Base-by-base conservation (phyloP, 2,888 invertebrate species). In the Tachina lurida region DNA sequence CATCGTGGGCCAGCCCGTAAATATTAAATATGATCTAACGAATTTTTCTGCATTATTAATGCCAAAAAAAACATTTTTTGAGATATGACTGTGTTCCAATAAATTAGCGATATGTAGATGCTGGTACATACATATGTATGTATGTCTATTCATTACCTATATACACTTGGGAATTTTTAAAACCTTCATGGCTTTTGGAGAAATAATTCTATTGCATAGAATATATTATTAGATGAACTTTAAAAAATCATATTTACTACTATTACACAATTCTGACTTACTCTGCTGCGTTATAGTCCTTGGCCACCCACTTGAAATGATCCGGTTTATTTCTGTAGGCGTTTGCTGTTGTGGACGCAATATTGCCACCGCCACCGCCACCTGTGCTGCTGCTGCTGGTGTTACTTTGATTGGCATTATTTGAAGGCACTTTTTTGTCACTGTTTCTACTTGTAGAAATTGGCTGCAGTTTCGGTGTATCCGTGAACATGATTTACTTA, bases 381-480 rank as follows among this genome's bases (percentile, higher is more conserved):
- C 31, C 31, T 31, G 31, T 70, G 67, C 15, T 67, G 68, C 13
- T 77, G 19, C 19, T 82, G 54, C 10, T 65, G 52, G 19, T 62
- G 13, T 22, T 78, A 15, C 60, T 67, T 7, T 67, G 62, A 65
- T 41, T 75, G 47, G 63, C 58, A 68, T 67, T 84, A 65, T 70
- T 67, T 47, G 62, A 75, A 82, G 84, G 79, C 70, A 80, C 77
- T 41, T 75, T 80, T 70, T 84, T 83, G 31, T 76, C 79, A 10
- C 10, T 75, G 0, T 45, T 58, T 54, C 63, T 82, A 77, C 84
- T 83, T 60, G 79, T 85, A 67, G 88, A 85, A 76, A 88, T 87
- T 41, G 88, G 88, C 73, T 88, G 88, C 10, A 88, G 68, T 67
- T 87, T 87, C 13, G 87, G 88, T n/a, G 80, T 85, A 67, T 88